A percentile compares a stretch with the other conserved stretches of the same genome.
Conservation (phyloP, 2,797 vertebrate species). For the Labroides dimidiatus region DNA sequence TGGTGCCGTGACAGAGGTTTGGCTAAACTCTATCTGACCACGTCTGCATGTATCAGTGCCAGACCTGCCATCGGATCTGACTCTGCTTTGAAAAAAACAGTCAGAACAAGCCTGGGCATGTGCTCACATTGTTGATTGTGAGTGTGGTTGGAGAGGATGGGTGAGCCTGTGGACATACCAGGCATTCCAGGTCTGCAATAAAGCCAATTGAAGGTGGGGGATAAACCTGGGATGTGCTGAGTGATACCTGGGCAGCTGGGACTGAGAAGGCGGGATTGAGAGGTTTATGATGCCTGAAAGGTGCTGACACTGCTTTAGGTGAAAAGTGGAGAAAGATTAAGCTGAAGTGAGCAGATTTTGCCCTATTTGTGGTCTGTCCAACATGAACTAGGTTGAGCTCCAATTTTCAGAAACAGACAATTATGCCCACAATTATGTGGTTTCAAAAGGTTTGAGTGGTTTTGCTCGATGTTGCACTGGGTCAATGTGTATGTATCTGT, state of each 20-base stretch:
- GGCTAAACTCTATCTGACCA: conserved; percentile 68
- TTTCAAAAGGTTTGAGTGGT: conserved; percentile 44
- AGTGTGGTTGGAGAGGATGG: conserved; percentile 61
- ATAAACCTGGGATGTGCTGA: conserved; percentile 70
- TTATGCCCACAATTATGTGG: conserved; percentile 31
- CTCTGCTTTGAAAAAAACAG: conserved; percentile 68
- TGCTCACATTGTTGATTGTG: conserved; percentile 60
- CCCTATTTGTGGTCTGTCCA: conserved; percentile 54
- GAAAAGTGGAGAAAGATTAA: conserved; percentile 46
- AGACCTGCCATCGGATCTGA: conserved; percentile 56
- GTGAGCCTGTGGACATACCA: conserved; percentile 79
- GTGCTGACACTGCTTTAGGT: conserved; percentile 46
- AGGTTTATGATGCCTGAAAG: conserved; percentile 41
- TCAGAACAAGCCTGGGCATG: conserved; percentile 61
- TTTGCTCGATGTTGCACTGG: conserved; percentile 38
- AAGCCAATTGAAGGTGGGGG: conserved; percentile 77
- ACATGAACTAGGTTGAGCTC: conserved; percentile 42
- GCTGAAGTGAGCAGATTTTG: conserved; percentile 34
- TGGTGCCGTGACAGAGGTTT: conserved; percentile 47
- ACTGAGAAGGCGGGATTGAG: conserved; percentile 42
- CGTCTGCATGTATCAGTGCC: conserved; percentile 65
- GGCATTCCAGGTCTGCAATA: conserved; percentile 80
- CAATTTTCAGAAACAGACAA: conserved; percentile 54
- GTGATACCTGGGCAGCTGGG: conserved; percentile 73
- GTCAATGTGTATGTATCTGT: conserved; percentile 39